Evolutionary conservation across 1,140 invertebrate species (phyloP).

Genomic region (Drosophila rhopaloa): DNA sequence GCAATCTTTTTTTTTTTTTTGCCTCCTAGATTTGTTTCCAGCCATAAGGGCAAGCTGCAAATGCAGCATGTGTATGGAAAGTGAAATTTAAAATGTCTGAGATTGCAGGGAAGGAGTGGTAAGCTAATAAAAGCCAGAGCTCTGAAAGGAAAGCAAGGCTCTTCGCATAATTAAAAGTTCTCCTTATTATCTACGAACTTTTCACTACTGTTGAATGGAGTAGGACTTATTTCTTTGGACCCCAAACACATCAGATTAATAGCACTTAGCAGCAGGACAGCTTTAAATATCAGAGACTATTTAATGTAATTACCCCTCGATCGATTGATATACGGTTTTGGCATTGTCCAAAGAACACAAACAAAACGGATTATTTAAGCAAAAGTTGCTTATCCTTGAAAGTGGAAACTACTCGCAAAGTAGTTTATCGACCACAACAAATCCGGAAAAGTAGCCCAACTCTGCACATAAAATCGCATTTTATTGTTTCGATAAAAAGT

Average conservation of each 20-base stretch:
- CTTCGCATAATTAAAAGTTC: slow-evolving; percentile 59
- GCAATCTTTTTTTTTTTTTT: background rate
- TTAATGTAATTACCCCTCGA: background rate
- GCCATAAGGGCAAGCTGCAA: background rate
- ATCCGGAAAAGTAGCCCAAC: background rate
- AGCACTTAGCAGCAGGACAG: slow-evolving; percentile 7
- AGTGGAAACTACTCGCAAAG: background rate
- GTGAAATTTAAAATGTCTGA: slow-evolving; percentile 17
- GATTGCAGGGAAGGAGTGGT: background rate
- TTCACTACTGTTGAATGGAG: background rate
- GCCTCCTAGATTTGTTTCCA: background rate
- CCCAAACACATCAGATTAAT: background rate
- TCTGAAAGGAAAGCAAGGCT: slow-evolving; percentile 15
- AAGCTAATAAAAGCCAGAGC: slow-evolving; percentile 6
- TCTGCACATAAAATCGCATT: slow-evolving; percentile 46
- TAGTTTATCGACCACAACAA: slow-evolving; percentile 4
- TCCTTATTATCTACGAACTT: background rate
- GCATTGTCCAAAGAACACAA: background rate
- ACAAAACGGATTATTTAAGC: slow-evolving; percentile 26
- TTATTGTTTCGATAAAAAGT: slow-evolving; percentile 62
- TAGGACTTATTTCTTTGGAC: background rate
- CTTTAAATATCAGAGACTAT: slow-evolving; percentile 10
- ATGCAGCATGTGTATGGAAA: slow-evolving; percentile 5
- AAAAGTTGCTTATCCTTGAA: slow-evolving; percentile 5
- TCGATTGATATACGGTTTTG: slow-evolving; percentile 12